These are phyloP conservation scores for Oophaga sylvatica DNA, from an alignment of 2,797 vertebrate genomes.

Conservation along the genomic window DNA sequence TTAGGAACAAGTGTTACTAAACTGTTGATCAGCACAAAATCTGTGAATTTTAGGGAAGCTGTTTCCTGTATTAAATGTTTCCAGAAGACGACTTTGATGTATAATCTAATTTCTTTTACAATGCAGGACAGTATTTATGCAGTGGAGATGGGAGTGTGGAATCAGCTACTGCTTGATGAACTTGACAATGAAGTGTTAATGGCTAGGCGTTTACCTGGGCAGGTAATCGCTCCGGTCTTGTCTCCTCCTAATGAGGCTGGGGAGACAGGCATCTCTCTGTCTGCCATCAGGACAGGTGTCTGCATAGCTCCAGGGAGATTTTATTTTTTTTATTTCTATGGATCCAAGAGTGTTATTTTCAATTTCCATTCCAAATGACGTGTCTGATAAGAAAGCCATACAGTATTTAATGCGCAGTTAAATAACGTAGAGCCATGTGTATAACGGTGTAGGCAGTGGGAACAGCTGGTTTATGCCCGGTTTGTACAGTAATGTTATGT, in stretches of 20 bases:
- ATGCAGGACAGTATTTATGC: neutral
- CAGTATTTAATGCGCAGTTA: slow-evolving; percentile 19
- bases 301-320: slow-evolving; percentile 16
- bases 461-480: slow-evolving; percentile 29
- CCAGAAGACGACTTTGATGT: slow-evolving; percentile 37
- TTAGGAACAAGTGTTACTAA: neutral
- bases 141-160: neutral
- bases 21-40: neutral
- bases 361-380: neutral
- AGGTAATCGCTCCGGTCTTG: slow-evolving; percentile 40
- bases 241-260: slow-evolving; percentile 53
- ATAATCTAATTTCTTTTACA: slow-evolving; percentile 49
- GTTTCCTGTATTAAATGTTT: slow-evolving; percentile 36
- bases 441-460: slow-evolving; percentile 11
- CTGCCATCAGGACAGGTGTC: slow-evolving; percentile 54
- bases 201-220: slow-evolving; percentile 32
- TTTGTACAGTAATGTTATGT: slow-evolving; percentile 10
- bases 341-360: slow-evolving; percentile 9
- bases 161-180: slow-evolving; percentile 43
- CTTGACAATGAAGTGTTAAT: slow-evolving; percentile 63
- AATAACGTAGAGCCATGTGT: slow-evolving; percentile 34
- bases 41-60: neutral
- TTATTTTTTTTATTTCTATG: neutral
- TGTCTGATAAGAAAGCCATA: neutral
- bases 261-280: slow-evolving; percentile 55